Evolutionary conservation across 1,140 invertebrate genomes (phyloP), one percentile per base, ranked within the genome.

Genomic region (Cryptotermes secundus): DNA sequence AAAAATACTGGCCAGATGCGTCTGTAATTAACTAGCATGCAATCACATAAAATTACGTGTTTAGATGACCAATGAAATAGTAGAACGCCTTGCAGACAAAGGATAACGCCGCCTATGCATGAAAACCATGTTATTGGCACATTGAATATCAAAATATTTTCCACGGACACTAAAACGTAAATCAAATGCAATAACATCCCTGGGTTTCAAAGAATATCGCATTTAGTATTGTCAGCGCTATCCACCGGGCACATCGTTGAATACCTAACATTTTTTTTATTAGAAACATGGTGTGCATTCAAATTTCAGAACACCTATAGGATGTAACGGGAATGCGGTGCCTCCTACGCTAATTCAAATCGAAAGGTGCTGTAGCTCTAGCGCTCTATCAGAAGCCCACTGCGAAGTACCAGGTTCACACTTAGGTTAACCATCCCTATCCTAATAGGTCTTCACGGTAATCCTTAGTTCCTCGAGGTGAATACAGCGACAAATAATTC

Each of bases 171-270:
- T n/a, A 2, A 31, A 72, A 72, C 59, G 31, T 72, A 72, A 72
- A 72, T 72, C 59, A 72, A n/a, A n/a, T 1, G 26, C 59, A 31
- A 4, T 0, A 72, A 72, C 26, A 72, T 31, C 26, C 10, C n/a
- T 59, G 53, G 53, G 16, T 59, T 59, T 19, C 53, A 59, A 59
- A 59, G 24, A 59, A 59, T 26, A n/a, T 31, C 14, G n/a, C 59
- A 31, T 72, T 72, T 72, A 72, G n/a, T 72, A 72, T 72, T 72
- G 59, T 72, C 59, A 72, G 31, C 59, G n/a, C 59, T 26, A 31
- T 72, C 4, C 59, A n/a, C 7, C 31, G 59, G 7, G 9, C 59
- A 31, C 59, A 16, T 31, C 16, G 26, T 31, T 72, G 59, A 72
- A 72, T 72, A 72, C 59, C 4, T 16, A 72, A 72, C 59, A 31